Percentiles rank a stretch among this genome's conserved stretches.
Evolutionary conservation across 2,888 invertebrate genomes (phyloP).

Genomic region (Glaucopsyche alexis): DNA sequence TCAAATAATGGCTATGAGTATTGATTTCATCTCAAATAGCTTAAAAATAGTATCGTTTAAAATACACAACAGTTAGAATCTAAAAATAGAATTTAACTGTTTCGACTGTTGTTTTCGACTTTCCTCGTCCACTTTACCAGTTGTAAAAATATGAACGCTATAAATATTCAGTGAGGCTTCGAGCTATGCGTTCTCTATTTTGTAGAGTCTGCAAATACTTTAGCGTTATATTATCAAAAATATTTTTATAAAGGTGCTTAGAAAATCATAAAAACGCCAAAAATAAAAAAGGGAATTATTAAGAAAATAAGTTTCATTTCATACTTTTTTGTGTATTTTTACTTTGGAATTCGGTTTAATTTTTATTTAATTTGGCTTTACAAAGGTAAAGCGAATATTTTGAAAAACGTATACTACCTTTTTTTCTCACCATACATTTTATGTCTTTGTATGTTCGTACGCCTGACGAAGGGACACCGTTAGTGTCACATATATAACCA

Average conservation of each 20-base stretch:
- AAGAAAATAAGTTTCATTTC: no score
- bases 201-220: background rate
- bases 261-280: no score
- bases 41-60: background rate
- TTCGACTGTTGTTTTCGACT: background rate
- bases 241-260: no score
- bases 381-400: no score
- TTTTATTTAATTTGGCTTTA: no score
- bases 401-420: background rate
- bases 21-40: background rate
- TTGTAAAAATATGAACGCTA: background rate
- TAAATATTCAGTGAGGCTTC: constrained; percentile 6
- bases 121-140: background rate
- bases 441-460: constrained; percentile 1
- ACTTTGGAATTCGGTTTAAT: no score
- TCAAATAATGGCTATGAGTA: background rate
- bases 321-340: no score
- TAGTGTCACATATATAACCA: constrained; percentile 6
- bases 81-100: background rate
- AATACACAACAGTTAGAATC: background rate
- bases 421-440: background rate
- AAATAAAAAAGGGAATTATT: no score
- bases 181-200: background rate
- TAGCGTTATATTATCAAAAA: background rate
- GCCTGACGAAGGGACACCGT: constrained; percentile 9